Evolutionary conservation across 1,140 invertebrate genomes (phyloP), one percentile per base, ranked within the genome.

Genomic region (Delia radicum): DNA sequence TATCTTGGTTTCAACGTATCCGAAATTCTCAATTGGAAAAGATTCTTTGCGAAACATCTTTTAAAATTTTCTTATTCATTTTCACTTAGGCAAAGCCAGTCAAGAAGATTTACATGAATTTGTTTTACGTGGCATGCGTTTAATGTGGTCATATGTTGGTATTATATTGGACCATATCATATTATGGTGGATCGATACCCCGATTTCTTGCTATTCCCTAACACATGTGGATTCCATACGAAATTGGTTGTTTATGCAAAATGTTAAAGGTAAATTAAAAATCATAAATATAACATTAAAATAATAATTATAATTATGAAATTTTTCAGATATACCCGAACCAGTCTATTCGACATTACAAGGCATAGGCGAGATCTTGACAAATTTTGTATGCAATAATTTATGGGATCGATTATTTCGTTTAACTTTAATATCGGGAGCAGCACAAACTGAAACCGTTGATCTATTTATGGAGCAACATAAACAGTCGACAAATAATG

Each of bases 141-240:
- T 90, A 6, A 81, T 93, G 18, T 94, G 93, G 93, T 91, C 91
- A 2, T 90, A 93, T 77, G 90, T 94, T 3, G 93, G 92, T 3
- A 90, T 90, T 55, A 92, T 90, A 81, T 85, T 93, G 63, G 93
- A 94, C 81, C 93, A 94, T 78, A 90, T 93, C 5, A 87, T 94
- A n/a, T 86, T 94, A 1, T 94, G 93, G 93, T 94, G 93, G 93
- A 91, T 91, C 6, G 84, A 90, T 1, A 90, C 89, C 76, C 91
- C 92, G 0, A 87, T 93, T 6, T 91, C 91, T 21, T 89, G 89
- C 42, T 89, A 89, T 83, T 89, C 91, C 73, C 89, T 92, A 15
- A 90, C 90, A 74, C 90, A 91, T 21, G 91, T 91, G 80, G 89
- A 93, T 79, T 91, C 92, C 81, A 89, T 92, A 71, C 86, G 91